These are phyloP conservation scores for Bubo blakistoni DNA, from an alignment of 2,113 vertebrate genomes.

Conservation along the genomic window DNA sequence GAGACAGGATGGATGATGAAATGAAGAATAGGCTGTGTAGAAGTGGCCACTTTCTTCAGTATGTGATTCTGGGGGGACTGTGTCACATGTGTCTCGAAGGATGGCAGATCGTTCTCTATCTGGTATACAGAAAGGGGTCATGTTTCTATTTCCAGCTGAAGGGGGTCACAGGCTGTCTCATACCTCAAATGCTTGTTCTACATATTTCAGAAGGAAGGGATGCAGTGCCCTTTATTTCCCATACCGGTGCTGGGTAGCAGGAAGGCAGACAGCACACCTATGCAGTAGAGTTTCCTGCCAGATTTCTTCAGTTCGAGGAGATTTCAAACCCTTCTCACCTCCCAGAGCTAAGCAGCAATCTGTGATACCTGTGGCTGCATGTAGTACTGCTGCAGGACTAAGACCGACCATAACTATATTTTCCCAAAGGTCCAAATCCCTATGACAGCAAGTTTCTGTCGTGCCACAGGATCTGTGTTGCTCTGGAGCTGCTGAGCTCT, in stretches of 20 bases:
- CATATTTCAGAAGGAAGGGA: neutral
- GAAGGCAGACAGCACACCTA: neutral
- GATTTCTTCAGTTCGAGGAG: neutral
- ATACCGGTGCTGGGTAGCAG: neutral
- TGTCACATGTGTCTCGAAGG: rapidly evolving
- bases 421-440: neutral
- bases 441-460: neutral
- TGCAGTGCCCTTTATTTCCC: neutral
- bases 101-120: neutral
- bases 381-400: neutral
- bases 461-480: neutral
- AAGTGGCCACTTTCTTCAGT: rapidly evolving
- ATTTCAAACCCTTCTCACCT: neutral
- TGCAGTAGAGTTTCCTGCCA: rapidly evolving
- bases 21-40: neutral
- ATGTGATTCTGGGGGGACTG: neutral
- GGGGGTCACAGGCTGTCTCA: neutral
- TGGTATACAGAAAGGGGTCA: neutral
- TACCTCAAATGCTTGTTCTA: neutral
- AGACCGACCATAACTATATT: neutral
- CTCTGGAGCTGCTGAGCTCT: neutral
- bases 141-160: neutral
- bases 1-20: rapidly evolving
- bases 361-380: neutral
- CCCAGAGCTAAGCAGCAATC: neutral